Conservation (phyloP, 2,888 invertebrate genomes). For the Rutpela maculata region DNA sequence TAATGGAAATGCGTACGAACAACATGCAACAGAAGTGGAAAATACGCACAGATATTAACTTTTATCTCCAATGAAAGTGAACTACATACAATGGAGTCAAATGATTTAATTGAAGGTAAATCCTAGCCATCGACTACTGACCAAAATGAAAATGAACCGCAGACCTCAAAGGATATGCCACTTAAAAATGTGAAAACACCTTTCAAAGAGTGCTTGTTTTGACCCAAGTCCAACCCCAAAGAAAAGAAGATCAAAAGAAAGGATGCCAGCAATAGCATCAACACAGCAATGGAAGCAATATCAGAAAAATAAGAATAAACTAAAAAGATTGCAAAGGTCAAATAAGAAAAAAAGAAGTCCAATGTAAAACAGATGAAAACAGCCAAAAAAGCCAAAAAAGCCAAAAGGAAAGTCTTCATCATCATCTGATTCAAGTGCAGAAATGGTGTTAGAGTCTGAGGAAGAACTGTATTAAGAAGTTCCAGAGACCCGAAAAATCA, state of each 20-base stretch:
- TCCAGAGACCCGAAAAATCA: no score
- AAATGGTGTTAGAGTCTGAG: slow-evolving; percentile 35
- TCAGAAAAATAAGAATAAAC: slow-evolving; percentile 28
- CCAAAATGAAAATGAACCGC: not conserved
- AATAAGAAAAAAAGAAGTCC: slow-evolving; percentile 26
- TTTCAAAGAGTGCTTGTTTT: slow-evolving; percentile 8
- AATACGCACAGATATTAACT: no score
- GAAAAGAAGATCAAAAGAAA: not conserved
- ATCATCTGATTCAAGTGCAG: slow-evolving; percentile 33
- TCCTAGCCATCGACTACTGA: no score
- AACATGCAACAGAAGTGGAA: no score
- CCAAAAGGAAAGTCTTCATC: slow-evolving; percentile 32
- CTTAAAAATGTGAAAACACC: slow-evolving; percentile 18
- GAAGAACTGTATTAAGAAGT: slow-evolving; percentile 29
- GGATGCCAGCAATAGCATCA: slow-evolving; percentile 2
- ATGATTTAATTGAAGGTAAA: no score
- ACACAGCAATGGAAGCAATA: slow-evolving; percentile 15
- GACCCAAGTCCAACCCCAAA: not conserved
- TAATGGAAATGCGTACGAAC: no score
- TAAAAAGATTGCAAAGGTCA: slow-evolving; percentile 25
- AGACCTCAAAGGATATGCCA: not conserved
- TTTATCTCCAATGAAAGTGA: no score
- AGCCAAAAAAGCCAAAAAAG: no score
- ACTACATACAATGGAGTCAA: no score
- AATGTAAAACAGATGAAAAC: no score